phyloP scores from a whole-genome alignment of 2,888 invertebrate genomes.

The Lamproptera curius region DNA sequence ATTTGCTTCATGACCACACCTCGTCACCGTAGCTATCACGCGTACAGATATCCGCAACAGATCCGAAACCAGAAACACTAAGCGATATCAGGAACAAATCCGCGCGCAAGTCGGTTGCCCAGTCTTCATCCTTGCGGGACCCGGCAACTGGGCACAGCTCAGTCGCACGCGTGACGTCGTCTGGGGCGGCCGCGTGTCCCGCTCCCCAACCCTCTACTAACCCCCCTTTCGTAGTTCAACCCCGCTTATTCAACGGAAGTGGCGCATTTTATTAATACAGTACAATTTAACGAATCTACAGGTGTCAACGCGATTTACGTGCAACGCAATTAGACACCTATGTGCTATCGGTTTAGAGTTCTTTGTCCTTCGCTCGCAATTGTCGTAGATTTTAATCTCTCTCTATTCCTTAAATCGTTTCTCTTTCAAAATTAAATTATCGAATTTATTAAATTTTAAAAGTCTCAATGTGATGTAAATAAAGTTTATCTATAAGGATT shows the following conservation, averaged over 20 bases:
- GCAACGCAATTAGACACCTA: slow-evolving; percentile 19
- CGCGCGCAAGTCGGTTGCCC: slow-evolving; percentile 21
- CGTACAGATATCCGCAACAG: no score
- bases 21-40: no score
- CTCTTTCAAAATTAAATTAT: slow-evolving; percentile 8
- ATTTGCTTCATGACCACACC: no score
- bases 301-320: slow-evolving; percentile 30
- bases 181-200: slow-evolving; percentile 31
- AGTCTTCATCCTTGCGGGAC: slow-evolving; percentile 36
- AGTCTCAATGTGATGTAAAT: slow-evolving; percentile 20
- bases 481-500: slow-evolving; percentile 9
- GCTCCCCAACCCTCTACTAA: slow-evolving; percentile 24
- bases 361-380: slow-evolving; percentile 20
- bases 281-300: slow-evolving; percentile 33
- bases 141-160: slow-evolving; percentile 32
- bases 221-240: neutral
- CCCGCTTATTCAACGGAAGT: neutral
- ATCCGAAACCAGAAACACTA: no score
- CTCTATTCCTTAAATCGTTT: neutral
- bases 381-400: neutral
- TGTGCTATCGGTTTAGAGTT: slow-evolving; percentile 22
- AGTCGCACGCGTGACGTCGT: slow-evolving; percentile 34
- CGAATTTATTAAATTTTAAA: slow-evolving; percentile 20
- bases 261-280: neutral
- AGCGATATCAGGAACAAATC: slow-evolving; percentile 13